A percentile compares a stretch with the other conserved stretches of the same genome.
Evolutionary conservation across 2,113 vertebrate species (phyloP).

Genomic region (Corynorhinus townsendii): DNA sequence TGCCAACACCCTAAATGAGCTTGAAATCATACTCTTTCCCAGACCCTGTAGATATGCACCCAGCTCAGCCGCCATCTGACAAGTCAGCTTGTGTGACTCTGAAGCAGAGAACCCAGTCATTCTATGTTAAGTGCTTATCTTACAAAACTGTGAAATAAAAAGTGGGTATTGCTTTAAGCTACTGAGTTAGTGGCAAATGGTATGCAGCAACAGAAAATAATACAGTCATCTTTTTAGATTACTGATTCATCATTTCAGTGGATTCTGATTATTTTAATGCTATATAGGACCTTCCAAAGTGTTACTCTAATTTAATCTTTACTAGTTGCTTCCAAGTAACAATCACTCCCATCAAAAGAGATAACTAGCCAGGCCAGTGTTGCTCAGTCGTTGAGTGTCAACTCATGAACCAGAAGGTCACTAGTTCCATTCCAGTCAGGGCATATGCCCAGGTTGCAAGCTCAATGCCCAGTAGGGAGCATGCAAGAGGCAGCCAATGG

Average conservation of each 20-base stretch:
- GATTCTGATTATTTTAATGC: neutral
- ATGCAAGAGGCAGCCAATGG: no score
- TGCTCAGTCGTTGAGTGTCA: neutral
- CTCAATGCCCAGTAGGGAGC: neutral
- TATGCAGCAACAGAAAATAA: neutral
- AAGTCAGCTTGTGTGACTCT: neutral
- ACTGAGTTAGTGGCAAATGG: neutral
- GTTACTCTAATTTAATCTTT: neutral
- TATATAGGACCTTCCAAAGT: neutral
- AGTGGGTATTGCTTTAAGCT: neutral
- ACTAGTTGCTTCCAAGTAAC: neutral
- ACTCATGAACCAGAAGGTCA: neutral
- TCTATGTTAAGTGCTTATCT: neutral
- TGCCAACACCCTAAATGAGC: neutral
- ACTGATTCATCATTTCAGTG: neutral
- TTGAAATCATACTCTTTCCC: neutral
- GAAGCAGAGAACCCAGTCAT: neutral
- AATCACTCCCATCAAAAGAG: neutral
- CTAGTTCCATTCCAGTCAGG: neutral
- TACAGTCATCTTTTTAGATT: neutral
- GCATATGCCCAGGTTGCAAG: neutral
- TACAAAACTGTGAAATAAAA: neutral
- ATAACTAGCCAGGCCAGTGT: neutral
- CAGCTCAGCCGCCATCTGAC: neutral
- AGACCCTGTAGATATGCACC: neutral